Conservation (phyloP, 1,140 invertebrate genomes). For the Contarinia nasturtii region DNA sequence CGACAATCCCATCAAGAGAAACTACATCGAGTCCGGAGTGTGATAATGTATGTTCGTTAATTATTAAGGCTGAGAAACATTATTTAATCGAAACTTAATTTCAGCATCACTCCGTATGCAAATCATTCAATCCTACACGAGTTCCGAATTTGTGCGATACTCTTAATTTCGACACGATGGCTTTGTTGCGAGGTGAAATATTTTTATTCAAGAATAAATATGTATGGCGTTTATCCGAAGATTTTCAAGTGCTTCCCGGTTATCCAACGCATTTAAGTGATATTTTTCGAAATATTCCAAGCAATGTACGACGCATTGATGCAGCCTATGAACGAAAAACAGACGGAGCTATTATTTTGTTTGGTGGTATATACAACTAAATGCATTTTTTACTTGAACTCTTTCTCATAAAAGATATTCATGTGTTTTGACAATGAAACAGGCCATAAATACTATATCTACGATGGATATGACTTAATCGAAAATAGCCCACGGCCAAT, state of each 20-base stretch:
- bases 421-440: too few species aligned
- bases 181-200: slow-evolving; percentile 41
- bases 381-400: too few species aligned
- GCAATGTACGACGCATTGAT: slow-evolving; percentile 38
- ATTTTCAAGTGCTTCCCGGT: slow-evolving; percentile 28
- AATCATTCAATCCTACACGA: background rate
- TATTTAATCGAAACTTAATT: too few species aligned
- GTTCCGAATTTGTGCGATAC: slow-evolving; percentile 37
- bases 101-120: too few species aligned
- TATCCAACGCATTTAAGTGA: slow-evolving; percentile 37
- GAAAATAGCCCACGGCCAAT: slow-evolving; percentile 33
- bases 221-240: slow-evolving; percentile 37
- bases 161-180: slow-evolving; percentile 41
- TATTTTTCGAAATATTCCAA: slow-evolving; percentile 35
- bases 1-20: too few species aligned
- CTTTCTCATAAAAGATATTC: too few species aligned
- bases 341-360: slow-evolving; percentile 55
- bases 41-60: too few species aligned
- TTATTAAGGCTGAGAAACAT: too few species aligned
- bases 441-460: slow-evolving; percentile 53
- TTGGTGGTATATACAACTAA: slow-evolving; percentile 36
- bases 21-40: too few species aligned
- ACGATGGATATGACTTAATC: slow-evolving; percentile 34
- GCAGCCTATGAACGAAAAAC: slow-evolving; percentile 47
- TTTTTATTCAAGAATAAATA: slow-evolving; percentile 57